Conservation (phyloP, 2,113 vertebrate genomes). For the Willisornis vidua region DNA sequence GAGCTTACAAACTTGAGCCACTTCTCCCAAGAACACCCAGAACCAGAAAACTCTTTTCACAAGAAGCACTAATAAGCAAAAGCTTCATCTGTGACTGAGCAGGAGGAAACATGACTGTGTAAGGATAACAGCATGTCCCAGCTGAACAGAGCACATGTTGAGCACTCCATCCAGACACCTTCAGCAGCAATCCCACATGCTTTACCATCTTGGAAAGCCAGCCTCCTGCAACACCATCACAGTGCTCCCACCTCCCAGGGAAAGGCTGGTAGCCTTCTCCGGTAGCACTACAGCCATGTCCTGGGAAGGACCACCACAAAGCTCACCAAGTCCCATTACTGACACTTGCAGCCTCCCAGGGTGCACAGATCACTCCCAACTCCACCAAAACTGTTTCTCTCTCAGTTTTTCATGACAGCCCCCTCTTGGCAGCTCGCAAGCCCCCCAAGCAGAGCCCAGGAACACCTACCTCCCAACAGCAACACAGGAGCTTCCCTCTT, state of each 20-base stretch:
- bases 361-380: background rate
- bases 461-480: background rate
- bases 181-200: background rate
- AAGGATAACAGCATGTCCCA: background rate
- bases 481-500: background rate
- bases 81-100: background rate
- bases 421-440: background rate
- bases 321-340: accelerated
- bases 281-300: accelerated
- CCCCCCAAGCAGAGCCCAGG: accelerated
- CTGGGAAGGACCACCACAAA: background rate
- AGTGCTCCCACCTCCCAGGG: background rate
- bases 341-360: background rate
- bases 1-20: background rate
- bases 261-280: background rate
- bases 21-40: background rate
- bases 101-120: accelerated
- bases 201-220: background rate
- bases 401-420: background rate
- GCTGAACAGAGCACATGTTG: background rate
- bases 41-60: background rate
- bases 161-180: background rate
- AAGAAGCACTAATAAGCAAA: background rate
- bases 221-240: background rate
- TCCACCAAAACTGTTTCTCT: background rate